Percentiles rank a stretch among this genome's conserved stretches.
Evolutionary conservation across 2,797 vertebrate species (phyloP).

Genomic region (Kryptopterus vitreolus): DNA sequence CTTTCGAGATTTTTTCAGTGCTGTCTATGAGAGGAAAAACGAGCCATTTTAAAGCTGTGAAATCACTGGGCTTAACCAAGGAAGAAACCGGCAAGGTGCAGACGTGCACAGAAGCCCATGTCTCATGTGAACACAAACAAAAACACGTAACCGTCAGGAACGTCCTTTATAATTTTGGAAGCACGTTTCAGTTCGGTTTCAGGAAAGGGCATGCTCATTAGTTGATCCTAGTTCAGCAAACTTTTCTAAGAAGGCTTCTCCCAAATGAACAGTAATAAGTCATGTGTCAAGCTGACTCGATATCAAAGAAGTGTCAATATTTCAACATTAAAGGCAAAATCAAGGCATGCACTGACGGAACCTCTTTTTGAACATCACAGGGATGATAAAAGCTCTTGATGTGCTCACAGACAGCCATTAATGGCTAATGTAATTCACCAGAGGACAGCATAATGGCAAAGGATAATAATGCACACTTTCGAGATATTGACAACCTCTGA

Average conservation of each 20-base stretch:
- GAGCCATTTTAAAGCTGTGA: not conserved
- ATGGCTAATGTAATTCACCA: not conserved
- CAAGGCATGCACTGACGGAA: not conserved
- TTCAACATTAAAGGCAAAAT: not conserved
- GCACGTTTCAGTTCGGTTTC: not conserved
- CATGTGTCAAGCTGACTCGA: not conserved
- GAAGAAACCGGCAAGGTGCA: no score
- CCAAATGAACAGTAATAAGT: not conserved
- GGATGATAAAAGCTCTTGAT: conserved; percentile 2
- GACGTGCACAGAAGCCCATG: not conserved
- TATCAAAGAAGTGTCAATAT: not conserved
- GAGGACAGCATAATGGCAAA: not conserved
- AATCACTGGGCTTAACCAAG: not conserved
- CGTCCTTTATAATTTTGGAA: not conserved
- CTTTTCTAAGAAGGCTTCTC: not conserved
- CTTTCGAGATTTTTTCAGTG: no score
- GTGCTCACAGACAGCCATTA: not conserved
- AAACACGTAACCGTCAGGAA: not conserved
- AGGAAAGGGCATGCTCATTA: not conserved
- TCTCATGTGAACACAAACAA: not conserved
- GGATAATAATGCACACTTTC: not conserved
- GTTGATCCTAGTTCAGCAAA: not conserved
- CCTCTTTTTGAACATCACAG: not conserved
- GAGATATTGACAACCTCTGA: not conserved
- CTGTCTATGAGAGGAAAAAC: not conserved